Evolutionary conservation across 2,888 invertebrate genomes (phyloP).

Genomic region (Elegia similella): DNA sequence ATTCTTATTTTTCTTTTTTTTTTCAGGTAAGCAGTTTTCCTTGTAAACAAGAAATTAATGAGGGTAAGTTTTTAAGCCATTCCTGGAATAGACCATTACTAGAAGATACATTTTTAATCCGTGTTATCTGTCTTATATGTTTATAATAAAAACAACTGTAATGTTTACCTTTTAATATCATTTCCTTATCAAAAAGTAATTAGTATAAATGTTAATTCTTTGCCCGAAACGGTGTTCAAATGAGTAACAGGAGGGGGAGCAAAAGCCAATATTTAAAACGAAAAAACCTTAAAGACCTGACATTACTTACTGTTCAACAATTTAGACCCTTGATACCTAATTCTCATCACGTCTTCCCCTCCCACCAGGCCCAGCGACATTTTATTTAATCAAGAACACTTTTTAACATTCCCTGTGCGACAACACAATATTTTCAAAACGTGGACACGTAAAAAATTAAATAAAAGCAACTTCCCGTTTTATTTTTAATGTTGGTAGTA

Average conservation of each 20-base stretch:
- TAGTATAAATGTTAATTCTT: slow-evolving; percentile 6
- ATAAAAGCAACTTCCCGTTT: slow-evolving; percentile 11
- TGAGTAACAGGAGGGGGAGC: slow-evolving; percentile 24
- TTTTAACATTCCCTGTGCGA: slow-evolving; percentile 71
- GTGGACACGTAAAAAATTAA: slow-evolving; percentile 26
- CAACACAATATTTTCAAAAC: slow-evolving; percentile 56
- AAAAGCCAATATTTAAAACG: slow-evolving; percentile 21
- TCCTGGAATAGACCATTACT: too few relatives aligned
- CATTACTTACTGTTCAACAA: slow-evolving; percentile 40
- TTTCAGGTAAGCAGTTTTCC: slow-evolving; percentile 57
- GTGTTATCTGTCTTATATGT: too few relatives aligned
- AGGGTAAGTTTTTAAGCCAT: slow-evolving; percentile 30
- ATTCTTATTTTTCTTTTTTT: slow-evolving; percentile 30
- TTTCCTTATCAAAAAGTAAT: slow-evolving; percentile 15
- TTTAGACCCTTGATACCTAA: slow-evolving; percentile 45
- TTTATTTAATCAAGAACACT: slow-evolving; percentile 78
- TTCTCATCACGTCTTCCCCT: slow-evolving; percentile 62
- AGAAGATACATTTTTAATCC: too few relatives aligned
- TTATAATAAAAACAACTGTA: too few relatives aligned
- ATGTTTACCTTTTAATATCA: slow-evolving; percentile 8
- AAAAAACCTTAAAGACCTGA: slow-evolving; percentile 39
- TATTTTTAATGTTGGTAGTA: slow-evolving; percentile 3
- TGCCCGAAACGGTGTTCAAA: background rate
- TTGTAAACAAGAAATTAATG: slow-evolving; percentile 34
- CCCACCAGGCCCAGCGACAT: slow-evolving; percentile 53